phyloP scores from a whole-genome alignment of 2,797 vertebrate species.

The Siniperca scherzeri region DNA sequence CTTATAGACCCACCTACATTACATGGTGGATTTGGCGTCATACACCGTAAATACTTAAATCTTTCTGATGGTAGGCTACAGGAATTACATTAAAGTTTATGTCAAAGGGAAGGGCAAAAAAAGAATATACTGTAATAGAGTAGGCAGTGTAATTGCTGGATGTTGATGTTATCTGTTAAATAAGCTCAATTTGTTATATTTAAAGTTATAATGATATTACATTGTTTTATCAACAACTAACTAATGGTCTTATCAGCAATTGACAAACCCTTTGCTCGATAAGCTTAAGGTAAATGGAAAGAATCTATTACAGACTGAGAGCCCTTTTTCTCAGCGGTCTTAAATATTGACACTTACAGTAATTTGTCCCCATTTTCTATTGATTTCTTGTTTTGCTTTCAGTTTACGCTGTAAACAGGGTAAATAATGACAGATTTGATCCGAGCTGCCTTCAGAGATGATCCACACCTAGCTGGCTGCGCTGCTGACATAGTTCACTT shows the following conservation, averaged over 20 bases:
- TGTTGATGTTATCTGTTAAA: conserved; percentile 53
- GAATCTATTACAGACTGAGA: conserved; percentile 77
- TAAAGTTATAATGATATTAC: conserved; percentile 67
- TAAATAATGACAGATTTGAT: conserved; percentile 82
- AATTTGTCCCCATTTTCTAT: conserved; percentile 83
- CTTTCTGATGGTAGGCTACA: not conserved
- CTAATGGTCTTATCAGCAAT: conserved; percentile 74
- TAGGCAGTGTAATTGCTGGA: conserved; percentile 22
- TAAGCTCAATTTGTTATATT: conserved; percentile 66
- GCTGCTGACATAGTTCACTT: conserved; percentile 39
- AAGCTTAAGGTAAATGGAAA: conserved; percentile 77
- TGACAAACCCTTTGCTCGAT: conserved; percentile 69
- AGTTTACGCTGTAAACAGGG: conserved; percentile 75
- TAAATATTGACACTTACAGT: conserved; percentile 83
- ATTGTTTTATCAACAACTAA: conserved; percentile 79
- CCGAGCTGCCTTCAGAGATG: conserved; percentile 44
- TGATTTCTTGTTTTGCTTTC: conserved; percentile 84
- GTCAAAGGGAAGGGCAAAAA: not conserved
- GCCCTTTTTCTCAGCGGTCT: conserved; percentile 82
- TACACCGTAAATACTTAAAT: not conserved
- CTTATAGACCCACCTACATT: conserved; percentile 1
- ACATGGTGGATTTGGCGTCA: conserved; percentile 10
- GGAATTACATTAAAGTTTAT: not conserved
- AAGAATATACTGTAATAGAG: conserved; percentile 20
- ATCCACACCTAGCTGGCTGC: conserved; percentile 36